Evolutionary conservation across 1,140 invertebrate species (phyloP).

Genomic region (Pomacea maculata): DNA sequence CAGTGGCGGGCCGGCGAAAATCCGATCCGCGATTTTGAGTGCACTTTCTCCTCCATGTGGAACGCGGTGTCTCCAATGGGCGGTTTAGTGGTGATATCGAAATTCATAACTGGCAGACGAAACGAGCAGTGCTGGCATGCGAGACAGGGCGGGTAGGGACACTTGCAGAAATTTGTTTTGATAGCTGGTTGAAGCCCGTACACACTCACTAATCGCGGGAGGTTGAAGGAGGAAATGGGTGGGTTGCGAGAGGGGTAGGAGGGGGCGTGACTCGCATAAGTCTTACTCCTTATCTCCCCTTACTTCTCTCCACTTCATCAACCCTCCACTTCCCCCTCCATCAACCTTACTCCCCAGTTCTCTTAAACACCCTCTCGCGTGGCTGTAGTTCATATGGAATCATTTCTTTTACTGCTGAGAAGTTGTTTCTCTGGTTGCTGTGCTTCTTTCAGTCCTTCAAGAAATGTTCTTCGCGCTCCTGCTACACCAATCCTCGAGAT

Average conservation of each 20-base stretch:
- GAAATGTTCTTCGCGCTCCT: too few relatives aligned
- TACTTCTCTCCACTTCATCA: not conserved
- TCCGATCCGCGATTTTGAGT: conserved; percentile 10
- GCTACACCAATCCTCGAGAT: too few relatives aligned
- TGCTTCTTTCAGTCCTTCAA: too few relatives aligned
- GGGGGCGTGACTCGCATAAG: not conserved
- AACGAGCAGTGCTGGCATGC: too few relatives aligned
- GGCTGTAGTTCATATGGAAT: not conserved
- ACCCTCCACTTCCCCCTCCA: not conserved
- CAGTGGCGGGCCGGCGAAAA: not conserved
- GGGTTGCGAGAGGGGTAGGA: not conserved
- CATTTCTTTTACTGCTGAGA: not conserved
- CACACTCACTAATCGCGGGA: conserved; percentile 1
- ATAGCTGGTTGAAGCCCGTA: too few relatives aligned
- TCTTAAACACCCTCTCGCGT: not conserved
- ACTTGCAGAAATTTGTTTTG: too few relatives aligned
- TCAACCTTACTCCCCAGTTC: not conserved
- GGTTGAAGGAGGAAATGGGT: not conserved
- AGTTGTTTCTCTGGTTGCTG: too few relatives aligned
- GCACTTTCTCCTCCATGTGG: conserved; percentile 13
- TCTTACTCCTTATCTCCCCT: not conserved
- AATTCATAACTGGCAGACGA: conserved; percentile 20
- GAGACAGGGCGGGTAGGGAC: too few relatives aligned
- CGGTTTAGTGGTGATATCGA: conserved; percentile 18
- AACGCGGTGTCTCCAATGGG: conserved; percentile 20